Base-by-base conservation (phyloP, 2,113 vertebrate genomes). In the Gnathonemus longibarbis region DNA sequence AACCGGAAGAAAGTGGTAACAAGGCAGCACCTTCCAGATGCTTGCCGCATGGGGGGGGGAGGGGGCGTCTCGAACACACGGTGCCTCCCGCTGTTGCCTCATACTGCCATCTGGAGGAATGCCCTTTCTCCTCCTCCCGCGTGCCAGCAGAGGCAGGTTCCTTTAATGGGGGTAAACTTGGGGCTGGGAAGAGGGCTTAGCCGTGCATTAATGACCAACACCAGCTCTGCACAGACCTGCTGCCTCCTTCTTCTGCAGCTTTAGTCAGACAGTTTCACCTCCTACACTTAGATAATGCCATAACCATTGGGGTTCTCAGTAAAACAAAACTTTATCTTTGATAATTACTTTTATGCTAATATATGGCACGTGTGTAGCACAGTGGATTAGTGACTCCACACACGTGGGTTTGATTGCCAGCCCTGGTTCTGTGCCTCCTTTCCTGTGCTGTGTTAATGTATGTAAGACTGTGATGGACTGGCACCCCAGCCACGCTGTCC, bases 21-120 rank as follows among this genome's bases (percentile, higher is more conserved):
- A 80, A 90, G 92, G 90, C 90, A 92, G 91, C 90, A 88, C 53
- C 88, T 48, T 90, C 88, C 93, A 94, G 92, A 91, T 93, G 92
- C 92, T 93, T 85, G 27, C 19, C 45, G 92, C 89, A 91, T 42
- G 3, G 90, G 74, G 62, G 87, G 74, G 27, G 88, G n/a, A 24
- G 62, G 49, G 89, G 89, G 39, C 48, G 91, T 93, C 91, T 90
- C 92, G 91, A 93, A 91, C 83, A 88, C 90, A 90, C 88, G n/a
- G 31, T 90, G 93, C 90, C 92, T 92, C 94, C 93, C 92, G 90
- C 91, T 83, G 91, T 92, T 91, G 84, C 80, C 58, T 53, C 90
- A 3, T 11, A 21, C 49, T 83, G 42, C 94, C 94, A 93, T 93
- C 94, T 96, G 95, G 84, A 94, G 91, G 21, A 53, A 88, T 91